Percentiles rank a stretch among this genome's conserved stretches.
Conservation (phyloP, 2,113 vertebrate species). For the Chloroceryle aenea region DNA sequence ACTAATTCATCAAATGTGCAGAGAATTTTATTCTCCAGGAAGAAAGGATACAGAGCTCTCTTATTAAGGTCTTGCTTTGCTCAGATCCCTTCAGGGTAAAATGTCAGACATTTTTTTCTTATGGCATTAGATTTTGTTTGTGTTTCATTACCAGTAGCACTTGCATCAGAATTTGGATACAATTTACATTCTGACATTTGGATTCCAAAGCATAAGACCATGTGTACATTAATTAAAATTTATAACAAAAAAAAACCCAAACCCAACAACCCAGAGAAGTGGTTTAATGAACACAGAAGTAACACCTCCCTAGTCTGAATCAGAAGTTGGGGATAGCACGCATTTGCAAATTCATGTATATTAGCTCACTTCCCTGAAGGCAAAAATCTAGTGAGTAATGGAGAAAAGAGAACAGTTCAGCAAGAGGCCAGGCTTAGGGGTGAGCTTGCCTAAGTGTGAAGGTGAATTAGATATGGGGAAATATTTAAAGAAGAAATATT, state of each 20-base stretch:
- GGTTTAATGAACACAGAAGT: slow-evolving; percentile 25
- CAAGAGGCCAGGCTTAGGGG: neutral
- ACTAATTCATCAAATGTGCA: neutral
- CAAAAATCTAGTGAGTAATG: slow-evolving; percentile 4
- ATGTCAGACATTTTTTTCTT: neutral
- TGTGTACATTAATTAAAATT: slow-evolving; percentile 12
- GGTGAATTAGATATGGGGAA: neutral
- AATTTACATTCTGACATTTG: slow-evolving; percentile 23
- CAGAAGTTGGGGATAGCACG: neutral
- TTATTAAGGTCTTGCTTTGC: neutral
- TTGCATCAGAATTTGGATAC: neutral
- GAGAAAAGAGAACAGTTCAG: neutral
- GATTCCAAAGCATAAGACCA: neutral
- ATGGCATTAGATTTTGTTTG: slow-evolving; percentile 18
- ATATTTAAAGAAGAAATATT: neutral
- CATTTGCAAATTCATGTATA: neutral
- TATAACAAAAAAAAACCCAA: neutral
- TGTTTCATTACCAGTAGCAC: slow-evolving; percentile 8
- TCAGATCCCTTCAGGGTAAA: neutral
- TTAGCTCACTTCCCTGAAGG: neutral
- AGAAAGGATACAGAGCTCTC: neutral
- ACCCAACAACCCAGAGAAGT: neutral
- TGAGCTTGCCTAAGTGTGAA: neutral
- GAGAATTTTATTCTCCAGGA: neutral
- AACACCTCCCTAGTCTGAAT: slow-evolving; percentile 35